Evolutionary conservation across 2,888 invertebrate species (phyloP).

Genomic region (Pilophorus perplexus): DNA sequence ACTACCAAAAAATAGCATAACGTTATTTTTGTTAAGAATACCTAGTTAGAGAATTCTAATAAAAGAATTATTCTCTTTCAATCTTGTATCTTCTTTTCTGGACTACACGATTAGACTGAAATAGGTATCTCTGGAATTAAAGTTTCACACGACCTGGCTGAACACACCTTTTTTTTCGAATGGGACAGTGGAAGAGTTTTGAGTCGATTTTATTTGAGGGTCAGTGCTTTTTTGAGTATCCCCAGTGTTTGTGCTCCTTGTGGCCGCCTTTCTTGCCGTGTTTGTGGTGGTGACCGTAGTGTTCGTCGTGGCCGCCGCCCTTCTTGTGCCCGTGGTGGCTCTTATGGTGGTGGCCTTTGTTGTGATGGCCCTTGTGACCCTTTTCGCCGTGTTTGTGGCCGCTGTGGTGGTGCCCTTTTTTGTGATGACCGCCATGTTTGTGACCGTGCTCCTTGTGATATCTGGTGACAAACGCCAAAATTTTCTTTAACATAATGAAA

Average conservation of each 20-base stretch:
- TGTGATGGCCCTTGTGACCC: conserved; percentile 75
- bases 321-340: conserved; percentile 78
- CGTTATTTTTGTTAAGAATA: too few relatives aligned
- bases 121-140: too few relatives aligned
- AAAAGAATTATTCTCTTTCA: too few relatives aligned
- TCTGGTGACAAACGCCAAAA: conserved; percentile 18
- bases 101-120: too few relatives aligned
- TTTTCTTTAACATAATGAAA: too few relatives aligned
- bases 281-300: conserved; percentile 70
- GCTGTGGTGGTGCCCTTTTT: conserved; percentile 77
- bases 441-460: conserved; percentile 76
- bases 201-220: too few relatives aligned
- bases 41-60: too few relatives aligned
- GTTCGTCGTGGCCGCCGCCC: conserved; percentile 72
- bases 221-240: conserved; percentile 53
- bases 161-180: too few relatives aligned
- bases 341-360: conserved; percentile 76
- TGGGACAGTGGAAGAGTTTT: too few relatives aligned
- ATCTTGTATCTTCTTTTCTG: too few relatives aligned
- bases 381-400: conserved; percentile 74
- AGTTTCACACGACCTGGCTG: too few relatives aligned
- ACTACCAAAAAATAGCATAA: too few relatives aligned
- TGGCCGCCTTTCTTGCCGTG: conserved; percentile 78
- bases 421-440: conserved; percentile 77
- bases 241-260: conserved; percentile 76